Base-by-base conservation (phyloP, 2,113 vertebrate genomes). In the Octodon degus region DNA sequence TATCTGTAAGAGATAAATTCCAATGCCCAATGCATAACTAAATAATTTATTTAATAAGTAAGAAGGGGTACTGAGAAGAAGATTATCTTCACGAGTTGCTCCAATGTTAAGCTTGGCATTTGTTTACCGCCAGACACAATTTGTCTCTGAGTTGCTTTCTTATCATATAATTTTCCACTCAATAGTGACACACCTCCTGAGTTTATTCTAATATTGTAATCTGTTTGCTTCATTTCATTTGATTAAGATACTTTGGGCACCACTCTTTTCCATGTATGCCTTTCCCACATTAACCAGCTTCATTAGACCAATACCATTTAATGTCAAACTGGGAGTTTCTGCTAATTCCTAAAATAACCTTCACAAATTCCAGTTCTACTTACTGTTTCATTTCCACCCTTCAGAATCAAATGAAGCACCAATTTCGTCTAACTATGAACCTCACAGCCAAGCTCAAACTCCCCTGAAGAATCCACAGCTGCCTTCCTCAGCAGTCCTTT, bases 51-150 rank as follows among this genome's bases (percentile, higher is more conserved):
- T 92, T 74, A 20, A 40, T 34, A 77, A 55, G 1, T 4, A 14
- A 43, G 67, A 77, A 82, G 3, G 0, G 16, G 6, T 11, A 0
- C 13, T 0, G 7, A 1, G 19, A 4, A 1, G 7, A 7, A 3
- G 5, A 40, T 47, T 87, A 24, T 72, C 47, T 95, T 84, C 90
- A 7, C 43, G 67, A 50, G 20, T 32, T 55, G 12, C 2, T 37
- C 10, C 19, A 53, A 53, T 63, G 47, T 81, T 62, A 86, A 47
- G 43, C 1, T 7, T 62, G 22, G 3, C 34, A 55, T 76, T 79
- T 67, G 5, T 40, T 85, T 34, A 25, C 43, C 2, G 9, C 14
- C 19, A n/a, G 16, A 25, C 9, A 1, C 4, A 25, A 76, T 43
- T 89, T 77, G 12, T 47, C 14, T 79, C 19, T 60, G 79, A 37